phyloP scores from a whole-genome alignment of 2,797 vertebrate genomes.

The Notamacropus eugenii region DNA sequence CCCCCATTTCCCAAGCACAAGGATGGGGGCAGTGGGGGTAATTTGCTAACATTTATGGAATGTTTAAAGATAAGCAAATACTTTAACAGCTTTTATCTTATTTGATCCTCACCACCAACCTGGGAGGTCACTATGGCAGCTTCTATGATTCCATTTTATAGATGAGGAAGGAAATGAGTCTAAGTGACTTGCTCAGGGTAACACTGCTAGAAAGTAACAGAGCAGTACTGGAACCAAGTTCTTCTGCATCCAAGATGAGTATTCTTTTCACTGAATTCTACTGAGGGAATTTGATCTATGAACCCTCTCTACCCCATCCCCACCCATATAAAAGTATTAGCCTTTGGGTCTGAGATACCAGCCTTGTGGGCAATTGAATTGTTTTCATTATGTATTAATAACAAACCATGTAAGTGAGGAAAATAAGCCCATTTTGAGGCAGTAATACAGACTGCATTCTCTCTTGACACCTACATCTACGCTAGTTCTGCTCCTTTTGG shows the following conservation, averaged over 20 bases:
- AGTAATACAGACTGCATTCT: background rate
- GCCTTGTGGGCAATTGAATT: background rate
- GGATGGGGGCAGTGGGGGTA: background rate
- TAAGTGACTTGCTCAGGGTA: background rate
- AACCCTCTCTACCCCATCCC: background rate
- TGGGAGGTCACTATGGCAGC: background rate
- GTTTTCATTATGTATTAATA: background rate
- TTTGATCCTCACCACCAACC: background rate
- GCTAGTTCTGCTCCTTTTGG: rapidly evolving
- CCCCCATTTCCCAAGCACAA: background rate
- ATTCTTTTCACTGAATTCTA: background rate
- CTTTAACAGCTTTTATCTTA: background rate
- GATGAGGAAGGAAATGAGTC: background rate
- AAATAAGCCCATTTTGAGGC: background rate
- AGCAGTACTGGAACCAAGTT: background rate
- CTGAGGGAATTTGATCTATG: background rate
- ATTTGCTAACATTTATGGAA: background rate
- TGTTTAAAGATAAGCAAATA: background rate
- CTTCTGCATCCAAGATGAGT: background rate
- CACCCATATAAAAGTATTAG: rapidly evolving
- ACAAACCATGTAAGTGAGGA: background rate
- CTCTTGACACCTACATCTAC: background rate
- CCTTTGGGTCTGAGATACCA: rapidly evolving
- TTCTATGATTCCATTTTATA: background rate
- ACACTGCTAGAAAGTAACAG: background rate